Conservation (phyloP, 2,113 vertebrate species). For the Bungarus multicinctus region DNA sequence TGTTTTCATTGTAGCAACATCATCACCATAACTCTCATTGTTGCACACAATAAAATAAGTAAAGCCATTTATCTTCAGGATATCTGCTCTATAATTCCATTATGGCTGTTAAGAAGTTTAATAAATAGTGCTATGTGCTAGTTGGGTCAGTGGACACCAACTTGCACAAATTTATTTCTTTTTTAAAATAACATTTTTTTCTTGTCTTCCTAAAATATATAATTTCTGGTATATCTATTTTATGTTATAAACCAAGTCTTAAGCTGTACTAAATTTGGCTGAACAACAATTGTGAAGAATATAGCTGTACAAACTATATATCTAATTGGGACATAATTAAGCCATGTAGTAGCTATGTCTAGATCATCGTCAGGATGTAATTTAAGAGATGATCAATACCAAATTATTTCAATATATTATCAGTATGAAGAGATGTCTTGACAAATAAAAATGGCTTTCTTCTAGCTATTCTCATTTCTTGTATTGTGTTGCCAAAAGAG, state of each 20-base stretch:
- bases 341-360: background rate
- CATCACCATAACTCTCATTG: conserved; percentile 33
- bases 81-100: conserved; percentile 47
- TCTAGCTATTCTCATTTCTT: background rate
- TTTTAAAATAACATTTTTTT: conserved; percentile 2
- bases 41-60: conserved; percentile 62
- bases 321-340: background rate
- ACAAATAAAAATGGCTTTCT: background rate
- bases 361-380: background rate
- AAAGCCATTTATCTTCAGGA: conserved; percentile 61
- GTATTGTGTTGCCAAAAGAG: background rate
- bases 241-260: conserved; percentile 24
- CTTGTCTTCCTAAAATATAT: background rate
- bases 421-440: background rate
- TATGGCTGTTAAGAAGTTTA: conserved; percentile 35
- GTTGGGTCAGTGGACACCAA: conserved; percentile 11
- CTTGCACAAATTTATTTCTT: background rate
- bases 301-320: background rate
- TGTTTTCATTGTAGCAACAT: conserved; percentile 35
- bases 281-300: background rate
- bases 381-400: background rate
- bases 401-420: background rate
- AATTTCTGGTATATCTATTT: conserved; percentile 19
- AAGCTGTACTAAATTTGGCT: background rate
- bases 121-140: conserved; percentile 30